These are phyloP conservation scores for Caenorhabditis tropicalis DNA, from an alignment of 1,140 invertebrate genomes.

Conservation along the genomic window DNA sequence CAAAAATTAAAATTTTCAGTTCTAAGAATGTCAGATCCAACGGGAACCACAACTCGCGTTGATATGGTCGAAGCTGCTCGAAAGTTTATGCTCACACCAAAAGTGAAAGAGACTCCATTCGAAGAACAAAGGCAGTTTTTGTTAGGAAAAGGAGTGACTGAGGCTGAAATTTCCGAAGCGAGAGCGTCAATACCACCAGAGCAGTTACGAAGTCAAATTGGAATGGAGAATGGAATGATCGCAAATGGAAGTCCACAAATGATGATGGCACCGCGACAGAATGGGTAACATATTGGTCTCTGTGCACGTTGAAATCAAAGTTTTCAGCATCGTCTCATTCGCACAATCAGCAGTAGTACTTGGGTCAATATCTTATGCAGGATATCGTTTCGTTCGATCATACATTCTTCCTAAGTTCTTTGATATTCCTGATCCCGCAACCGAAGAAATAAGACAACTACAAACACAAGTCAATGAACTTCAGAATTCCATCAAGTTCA, in stretches of 20 bases:
- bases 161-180: slow-evolving; percentile 49
- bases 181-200: slow-evolving; percentile 29
- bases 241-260: neutral
- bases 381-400: slow-evolving; percentile 49
- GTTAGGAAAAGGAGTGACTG: slow-evolving; percentile 49
- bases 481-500: slow-evolving; percentile 55
- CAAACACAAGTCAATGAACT: slow-evolving; percentile 51
- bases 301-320: neutral
- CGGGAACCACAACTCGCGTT: neutral
- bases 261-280: slow-evolving; percentile 3
- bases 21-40: neutral
- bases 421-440: slow-evolving; percentile 54
- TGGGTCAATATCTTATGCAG: slow-evolving; percentile 46
- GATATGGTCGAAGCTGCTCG: slow-evolving; percentile 53
- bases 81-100: slow-evolving; percentile 52
- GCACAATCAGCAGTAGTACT: slow-evolving; percentile 52
- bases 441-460: slow-evolving; percentile 44
- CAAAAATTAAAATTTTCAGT: neutral
- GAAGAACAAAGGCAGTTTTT: slow-evolving; percentile 54
- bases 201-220: slow-evolving; percentile 18
- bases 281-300: neutral
- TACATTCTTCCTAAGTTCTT: slow-evolving; percentile 53
- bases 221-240: neutral
- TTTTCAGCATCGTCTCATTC: slow-evolving; percentile 21
- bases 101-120: slow-evolving; percentile 50